Percentiles rank a stretch among this genome's conserved stretches.
These are phyloP conservation scores for Plemyria rubiginata DNA, from an alignment of 2,888 invertebrate species.

Conservation along the genomic window DNA sequence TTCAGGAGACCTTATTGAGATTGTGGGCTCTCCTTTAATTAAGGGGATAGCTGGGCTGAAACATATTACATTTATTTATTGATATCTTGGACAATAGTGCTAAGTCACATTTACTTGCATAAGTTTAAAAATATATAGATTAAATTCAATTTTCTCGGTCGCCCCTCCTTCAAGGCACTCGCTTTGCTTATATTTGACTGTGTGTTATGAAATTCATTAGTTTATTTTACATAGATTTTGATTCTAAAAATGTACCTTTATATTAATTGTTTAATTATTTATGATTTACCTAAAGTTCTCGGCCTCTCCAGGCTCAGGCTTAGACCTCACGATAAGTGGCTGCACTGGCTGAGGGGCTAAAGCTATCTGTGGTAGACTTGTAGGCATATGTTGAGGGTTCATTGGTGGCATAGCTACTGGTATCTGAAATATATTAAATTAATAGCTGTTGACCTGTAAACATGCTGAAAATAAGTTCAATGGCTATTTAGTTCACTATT, in stretches of 20 bases:
- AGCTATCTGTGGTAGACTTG: constrained; percentile 22
- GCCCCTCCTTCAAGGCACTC: too few relatives aligned
- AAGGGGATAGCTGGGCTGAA: constrained; percentile 81
- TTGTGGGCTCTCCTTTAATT: constrained; percentile 74
- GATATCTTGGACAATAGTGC: background rate
- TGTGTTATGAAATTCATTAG: too few relatives aligned
- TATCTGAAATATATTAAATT: constrained; percentile 26
- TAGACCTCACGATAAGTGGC: constrained; percentile 56
- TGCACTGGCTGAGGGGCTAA: constrained; percentile 43
- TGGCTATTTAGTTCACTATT: too few relatives aligned
- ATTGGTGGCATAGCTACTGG: constrained; percentile 32
- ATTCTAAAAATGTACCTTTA: too few relatives aligned
- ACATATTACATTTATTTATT: constrained; percentile 1
- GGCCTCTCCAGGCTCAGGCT: constrained; percentile 48
- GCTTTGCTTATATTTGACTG: too few relatives aligned
- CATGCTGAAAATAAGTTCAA: too few relatives aligned
- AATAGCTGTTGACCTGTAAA: too few relatives aligned
- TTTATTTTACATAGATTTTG: too few relatives aligned
- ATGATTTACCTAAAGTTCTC: constrained; percentile 67
- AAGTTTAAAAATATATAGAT: too few relatives aligned
- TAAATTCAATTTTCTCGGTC: too few relatives aligned
- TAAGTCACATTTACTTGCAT: too few relatives aligned
- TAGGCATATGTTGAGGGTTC: constrained; percentile 34
- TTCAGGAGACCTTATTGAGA: constrained; percentile 72
- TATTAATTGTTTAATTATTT: too few relatives aligned